phyloP scores from a whole-genome alignment of 2,797 vertebrate genomes.

The Adrianichthys oophorus region DNA sequence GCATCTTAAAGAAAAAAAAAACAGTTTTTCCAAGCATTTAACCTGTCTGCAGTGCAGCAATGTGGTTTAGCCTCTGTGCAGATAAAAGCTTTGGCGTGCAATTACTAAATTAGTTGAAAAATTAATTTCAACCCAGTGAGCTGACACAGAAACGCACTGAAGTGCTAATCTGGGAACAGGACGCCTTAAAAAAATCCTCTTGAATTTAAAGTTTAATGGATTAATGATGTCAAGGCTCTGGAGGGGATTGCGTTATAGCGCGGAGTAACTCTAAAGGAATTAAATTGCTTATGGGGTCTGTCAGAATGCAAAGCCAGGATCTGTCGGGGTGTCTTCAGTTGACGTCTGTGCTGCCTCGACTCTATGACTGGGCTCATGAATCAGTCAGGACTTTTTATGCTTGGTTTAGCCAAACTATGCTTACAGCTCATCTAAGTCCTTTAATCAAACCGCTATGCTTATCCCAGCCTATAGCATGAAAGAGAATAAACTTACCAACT shows the following conservation, averaged over 20 bases:
- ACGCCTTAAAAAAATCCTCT: slow-evolving; percentile 59
- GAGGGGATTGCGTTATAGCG: slow-evolving; percentile 53
- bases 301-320: slow-evolving; percentile 31
- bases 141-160: slow-evolving; percentile 77
- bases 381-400: background rate
- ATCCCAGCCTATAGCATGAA: background rate
- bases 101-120: slow-evolving; percentile 75
- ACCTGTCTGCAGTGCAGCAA: slow-evolving; percentile 44
- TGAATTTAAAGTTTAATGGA: slow-evolving; percentile 77
- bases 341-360: slow-evolving; percentile 2
- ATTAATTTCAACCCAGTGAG: slow-evolving; percentile 76
- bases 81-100: slow-evolving; percentile 65
- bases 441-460: too few species aligned
- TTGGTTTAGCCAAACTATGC: too few species aligned
- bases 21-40: slow-evolving; percentile 22
- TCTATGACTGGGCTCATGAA: background rate
- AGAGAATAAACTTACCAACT: too few species aligned
- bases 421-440: background rate
- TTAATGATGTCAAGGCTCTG: slow-evolving; percentile 74
- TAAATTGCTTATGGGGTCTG: slow-evolving; percentile 47
- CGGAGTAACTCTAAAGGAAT: slow-evolving; percentile 60
- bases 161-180: slow-evolving; percentile 71
- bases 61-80: slow-evolving; percentile 38
- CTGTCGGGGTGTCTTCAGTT: slow-evolving; percentile 19
- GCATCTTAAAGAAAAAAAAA: background rate